A percentile compares a stretch with the other conserved stretches of the same genome.
Evolutionary conservation across 2,888 invertebrate genomes (phyloP).

Genomic region (Polydrusus tereticollis): DNA sequence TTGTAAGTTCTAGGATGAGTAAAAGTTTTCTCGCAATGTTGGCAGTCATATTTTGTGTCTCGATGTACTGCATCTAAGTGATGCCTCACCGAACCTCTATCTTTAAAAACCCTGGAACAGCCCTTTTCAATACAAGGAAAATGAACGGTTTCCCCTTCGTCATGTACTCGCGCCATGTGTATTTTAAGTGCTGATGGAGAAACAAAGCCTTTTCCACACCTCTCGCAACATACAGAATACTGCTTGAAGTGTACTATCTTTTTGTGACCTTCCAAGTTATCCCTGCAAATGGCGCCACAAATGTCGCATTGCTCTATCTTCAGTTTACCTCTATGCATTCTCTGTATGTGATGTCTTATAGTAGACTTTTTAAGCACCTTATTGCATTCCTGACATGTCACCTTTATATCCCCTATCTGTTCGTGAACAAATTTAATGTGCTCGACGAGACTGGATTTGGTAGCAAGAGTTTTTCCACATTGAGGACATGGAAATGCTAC

Average conservation of each 20-base stretch:
- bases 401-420: not conserved
- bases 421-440: not conserved
- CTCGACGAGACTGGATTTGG: not conserved
- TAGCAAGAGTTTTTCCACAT: not conserved
- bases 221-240: not conserved
- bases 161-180: not conserved
- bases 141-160: not conserved
- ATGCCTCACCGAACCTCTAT: not conserved
- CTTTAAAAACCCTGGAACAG: not conserved
- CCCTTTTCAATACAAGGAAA: not conserved
- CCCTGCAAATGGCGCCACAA: not conserved
- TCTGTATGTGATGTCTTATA: slow-evolving; percentile 2
- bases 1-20: slow-evolving; percentile 42
- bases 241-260: not conserved
- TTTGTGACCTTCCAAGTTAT: not conserved
- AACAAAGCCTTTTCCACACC: not conserved
- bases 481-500: not conserved
- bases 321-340: not conserved
- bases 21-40: slow-evolving; percentile 54
- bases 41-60: slow-evolving; percentile 54
- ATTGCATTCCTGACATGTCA: not conserved
- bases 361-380: not conserved
- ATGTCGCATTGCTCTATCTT: not conserved
- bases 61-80: not conserved
- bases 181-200: not conserved